Percentiles rank a stretch among this genome's conserved stretches.
Conservation (phyloP, 2,113 vertebrate genomes). For the Corythaeola cristata region DNA sequence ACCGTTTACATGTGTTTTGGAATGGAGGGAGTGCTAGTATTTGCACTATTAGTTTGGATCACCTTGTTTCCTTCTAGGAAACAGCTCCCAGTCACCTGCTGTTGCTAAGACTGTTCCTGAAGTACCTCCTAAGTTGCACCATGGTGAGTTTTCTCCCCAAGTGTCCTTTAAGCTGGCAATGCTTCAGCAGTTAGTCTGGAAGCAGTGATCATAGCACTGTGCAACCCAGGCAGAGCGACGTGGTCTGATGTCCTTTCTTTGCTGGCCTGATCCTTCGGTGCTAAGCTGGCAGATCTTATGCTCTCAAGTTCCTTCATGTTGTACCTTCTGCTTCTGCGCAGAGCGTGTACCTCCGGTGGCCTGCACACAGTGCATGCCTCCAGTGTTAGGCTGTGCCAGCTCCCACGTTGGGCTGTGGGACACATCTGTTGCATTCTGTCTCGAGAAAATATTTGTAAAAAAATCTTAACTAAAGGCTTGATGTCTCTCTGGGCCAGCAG, state of each 20-base stretch:
- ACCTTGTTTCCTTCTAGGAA: background rate
- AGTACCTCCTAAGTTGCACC: background rate
- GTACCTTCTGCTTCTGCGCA: background rate
- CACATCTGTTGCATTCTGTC: background rate
- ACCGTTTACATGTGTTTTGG: background rate
- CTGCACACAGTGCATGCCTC: background rate
- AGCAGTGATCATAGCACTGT: background rate
- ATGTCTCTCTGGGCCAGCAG: background rate
- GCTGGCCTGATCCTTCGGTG: background rate
- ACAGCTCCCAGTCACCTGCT: background rate
- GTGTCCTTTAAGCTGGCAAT: background rate
- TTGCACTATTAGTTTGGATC: background rate
- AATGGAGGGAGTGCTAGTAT: background rate
- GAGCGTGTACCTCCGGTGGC: rapidly evolving
- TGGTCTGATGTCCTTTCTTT: background rate
- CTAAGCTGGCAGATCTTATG: too few species aligned
- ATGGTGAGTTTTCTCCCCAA: background rate
- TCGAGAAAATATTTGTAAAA: background rate
- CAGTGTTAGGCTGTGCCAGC: background rate
- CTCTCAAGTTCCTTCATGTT: background rate
- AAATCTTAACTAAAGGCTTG: background rate
- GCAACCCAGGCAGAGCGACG: background rate
- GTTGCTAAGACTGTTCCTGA: background rate
- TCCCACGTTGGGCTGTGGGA: background rate
- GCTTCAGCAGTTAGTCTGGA: background rate